These are phyloP conservation scores for Dasysyrphus tricinctus DNA, from an alignment of 2,888 invertebrate genomes.

Conservation along the genomic window DNA sequence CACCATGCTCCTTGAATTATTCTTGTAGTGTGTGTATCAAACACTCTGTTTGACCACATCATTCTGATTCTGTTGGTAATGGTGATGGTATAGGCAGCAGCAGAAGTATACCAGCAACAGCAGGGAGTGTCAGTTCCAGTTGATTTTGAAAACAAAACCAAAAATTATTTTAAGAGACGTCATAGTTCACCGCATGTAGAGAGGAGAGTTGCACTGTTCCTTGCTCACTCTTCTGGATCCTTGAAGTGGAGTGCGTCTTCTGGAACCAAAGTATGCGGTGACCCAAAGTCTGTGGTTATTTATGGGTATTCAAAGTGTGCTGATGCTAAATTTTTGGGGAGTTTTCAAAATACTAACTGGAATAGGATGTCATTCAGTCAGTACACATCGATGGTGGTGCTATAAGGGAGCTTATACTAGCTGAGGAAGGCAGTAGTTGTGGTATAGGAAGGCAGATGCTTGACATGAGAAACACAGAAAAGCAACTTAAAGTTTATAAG, in stretches of 20 bases:
- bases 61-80: conserved; percentile 23
- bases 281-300: conserved; percentile 71
- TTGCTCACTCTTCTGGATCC: background rate
- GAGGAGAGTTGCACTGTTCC: background rate
- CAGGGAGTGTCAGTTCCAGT: conserved; percentile 56
- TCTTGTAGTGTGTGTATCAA: conserved; percentile 52
- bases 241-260: conserved; percentile 56
- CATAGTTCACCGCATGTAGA: conserved; percentile 72
- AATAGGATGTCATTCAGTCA: conserved; percentile 32
- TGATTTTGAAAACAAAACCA: conserved; percentile 65
- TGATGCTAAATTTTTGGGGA: conserved; percentile 57
- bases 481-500: conserved; percentile 30
- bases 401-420: background rate
- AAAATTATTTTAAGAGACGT: conserved; percentile 73
- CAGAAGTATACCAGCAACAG: background rate
- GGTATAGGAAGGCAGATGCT: conserved; percentile 3
- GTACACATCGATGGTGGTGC: conserved; percentile 23
- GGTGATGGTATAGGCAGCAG: background rate
- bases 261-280: conserved; percentile 62
- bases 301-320: conserved; percentile 72
- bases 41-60: conserved; percentile 59
- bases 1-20: background rate
- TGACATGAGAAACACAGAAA: conserved; percentile 27
- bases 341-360: conserved; percentile 35
- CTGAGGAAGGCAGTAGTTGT: background rate